A percentile compares a stretch with the other conserved stretches of the same genome.
phyloP scores from a whole-genome alignment of 2,113 vertebrate genomes.

The rat (Rattus norvegicus) region GRCr8 NC_086020.1:191372501-191373000 shows the following conservation, averaged over 20 bases:
- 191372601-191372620: neutral
- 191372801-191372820: neutral
- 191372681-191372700: neutral
- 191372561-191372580: neutral
- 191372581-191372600: neutral
- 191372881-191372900: neutral
- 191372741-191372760: neutral
- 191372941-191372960: neutral
- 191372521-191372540: neutral
- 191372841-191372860: neutral
- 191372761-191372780: neutral
- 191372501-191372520: neutral
- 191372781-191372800: neutral
- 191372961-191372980: constrained; percentile 1
- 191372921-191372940: neutral
- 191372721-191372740: too few species aligned
- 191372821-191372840: neutral
- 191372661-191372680: neutral
- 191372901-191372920: accelerated
- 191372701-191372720: too few species aligned
- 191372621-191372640: neutral
- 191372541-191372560: neutral
- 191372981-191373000: neutral
- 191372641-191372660: neutral
- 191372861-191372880: neutral